Evolutionary conservation across 2,888 invertebrate species (phyloP).

Genomic region (Philaethria dido): DNA sequence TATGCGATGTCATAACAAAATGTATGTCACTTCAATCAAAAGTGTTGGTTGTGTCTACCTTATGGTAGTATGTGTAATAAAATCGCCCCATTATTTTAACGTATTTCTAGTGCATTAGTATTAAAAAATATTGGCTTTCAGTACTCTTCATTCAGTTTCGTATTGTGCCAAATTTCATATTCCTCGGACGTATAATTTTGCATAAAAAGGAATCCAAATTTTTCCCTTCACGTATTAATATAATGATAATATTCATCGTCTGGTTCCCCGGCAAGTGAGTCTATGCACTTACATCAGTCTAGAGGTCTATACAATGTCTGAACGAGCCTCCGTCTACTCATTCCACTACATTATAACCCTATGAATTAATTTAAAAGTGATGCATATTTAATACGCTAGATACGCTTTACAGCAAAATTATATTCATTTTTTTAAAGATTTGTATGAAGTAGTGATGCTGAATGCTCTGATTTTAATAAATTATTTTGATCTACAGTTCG

Average conservation of each 20-base stretch:
- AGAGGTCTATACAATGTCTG: conserved; percentile 14
- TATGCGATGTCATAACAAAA: too few species aligned
- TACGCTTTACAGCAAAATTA: not conserved
- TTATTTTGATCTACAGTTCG: not conserved
- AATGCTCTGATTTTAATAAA: too few species aligned
- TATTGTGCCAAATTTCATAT: too few species aligned
- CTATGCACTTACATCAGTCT: conserved; percentile 9
- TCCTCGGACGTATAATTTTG: too few species aligned
- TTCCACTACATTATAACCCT: conserved; percentile 21
- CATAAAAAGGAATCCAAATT: not conserved
- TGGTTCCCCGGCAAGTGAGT: not conserved
- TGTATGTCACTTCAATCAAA: too few species aligned
- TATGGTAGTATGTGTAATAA: too few species aligned
- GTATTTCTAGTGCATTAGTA: too few species aligned
- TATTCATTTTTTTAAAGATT: not conserved
- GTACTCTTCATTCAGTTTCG: too few species aligned
- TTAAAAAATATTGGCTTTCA: too few species aligned
- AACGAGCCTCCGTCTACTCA: conserved; percentile 19
- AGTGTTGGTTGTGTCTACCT: too few species aligned
- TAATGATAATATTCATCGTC: not conserved
- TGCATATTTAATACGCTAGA: conserved; percentile 1
- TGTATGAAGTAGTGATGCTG: not conserved
- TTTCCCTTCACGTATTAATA: not conserved
- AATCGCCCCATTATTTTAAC: too few species aligned
- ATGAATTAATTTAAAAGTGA: conserved; percentile 10